phyloP scores from a whole-genome alignment of 2,888 invertebrate species.

The Lasioglossum vierecki region DNA sequence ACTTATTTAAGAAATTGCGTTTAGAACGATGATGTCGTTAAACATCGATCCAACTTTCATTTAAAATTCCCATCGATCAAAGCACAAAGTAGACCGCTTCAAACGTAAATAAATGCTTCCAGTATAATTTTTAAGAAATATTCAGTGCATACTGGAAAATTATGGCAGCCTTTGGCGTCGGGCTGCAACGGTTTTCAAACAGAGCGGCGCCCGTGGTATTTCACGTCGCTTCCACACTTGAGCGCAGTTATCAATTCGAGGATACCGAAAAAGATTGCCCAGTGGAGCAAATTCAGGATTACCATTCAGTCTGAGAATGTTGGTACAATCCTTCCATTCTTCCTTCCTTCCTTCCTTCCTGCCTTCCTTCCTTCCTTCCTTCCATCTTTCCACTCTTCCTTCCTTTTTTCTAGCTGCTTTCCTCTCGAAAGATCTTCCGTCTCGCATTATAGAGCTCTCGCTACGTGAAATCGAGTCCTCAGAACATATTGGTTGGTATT shows the following conservation, averaged over 20 bases:
- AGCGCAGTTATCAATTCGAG: slow-evolving; percentile 59
- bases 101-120: background rate
- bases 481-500: slow-evolving; percentile 74
- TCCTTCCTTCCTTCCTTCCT: slow-evolving; percentile 59
- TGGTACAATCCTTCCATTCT: slow-evolving; percentile 61
- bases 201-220: slow-evolving; percentile 55
- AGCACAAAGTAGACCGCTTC: background rate
- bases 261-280: slow-evolving; percentile 68
- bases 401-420: slow-evolving; percentile 46
- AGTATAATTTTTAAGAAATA: background rate
- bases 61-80: background rate
- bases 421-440: slow-evolving; percentile 49
- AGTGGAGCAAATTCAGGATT: slow-evolving; percentile 75
- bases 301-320: slow-evolving; percentile 66
- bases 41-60: background rate
- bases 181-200: background rate
- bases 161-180: background rate
- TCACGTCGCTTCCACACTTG: slow-evolving; percentile 68
- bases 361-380: slow-evolving; percentile 53
- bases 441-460: slow-evolving; percentile 53
- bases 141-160: background rate
- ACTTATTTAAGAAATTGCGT: background rate
- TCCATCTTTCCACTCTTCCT: slow-evolving; percentile 11
- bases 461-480: slow-evolving; percentile 71
- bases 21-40: background rate